phyloP scores from a whole-genome alignment of 2,888 invertebrate species.

The Synergus itoensis region DNA sequence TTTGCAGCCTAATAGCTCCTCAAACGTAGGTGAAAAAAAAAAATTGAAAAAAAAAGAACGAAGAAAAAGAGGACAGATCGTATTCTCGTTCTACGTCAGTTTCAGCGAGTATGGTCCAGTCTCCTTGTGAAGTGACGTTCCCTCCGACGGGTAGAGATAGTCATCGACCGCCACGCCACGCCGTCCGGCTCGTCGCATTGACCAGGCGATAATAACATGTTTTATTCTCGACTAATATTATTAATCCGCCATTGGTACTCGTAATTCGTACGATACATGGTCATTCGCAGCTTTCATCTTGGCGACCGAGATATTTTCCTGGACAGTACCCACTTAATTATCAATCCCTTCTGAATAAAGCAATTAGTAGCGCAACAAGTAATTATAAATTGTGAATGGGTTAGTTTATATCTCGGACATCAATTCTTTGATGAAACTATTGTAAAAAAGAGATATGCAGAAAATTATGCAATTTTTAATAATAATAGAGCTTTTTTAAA shows the following conservation, averaged over 20 bases:
- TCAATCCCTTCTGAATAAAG: conserved; percentile 73
- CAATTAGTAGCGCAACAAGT: conserved; percentile 64
- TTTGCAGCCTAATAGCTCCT: background rate
- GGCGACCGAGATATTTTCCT: conserved; percentile 52
- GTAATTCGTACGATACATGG: conserved; percentile 59
- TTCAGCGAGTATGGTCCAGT: conserved; percentile 31
- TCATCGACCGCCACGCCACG: conserved; percentile 45
- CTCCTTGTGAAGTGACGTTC: conserved; percentile 40
- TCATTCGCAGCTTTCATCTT: conserved; percentile 57
- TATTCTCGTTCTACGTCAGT: background rate
- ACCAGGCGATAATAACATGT: conserved; percentile 57
- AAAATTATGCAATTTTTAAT: no score
- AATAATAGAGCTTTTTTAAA: no score
- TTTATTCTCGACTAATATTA: conserved; percentile 54
- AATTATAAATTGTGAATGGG: conserved; percentile 38
- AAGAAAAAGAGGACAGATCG: conserved; percentile 44
- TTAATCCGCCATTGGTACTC: conserved; percentile 53
- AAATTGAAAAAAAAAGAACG: background rate
- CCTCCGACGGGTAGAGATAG: conserved; percentile 46
- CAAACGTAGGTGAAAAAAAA: background rate
- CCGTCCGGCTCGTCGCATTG: conserved; percentile 39
- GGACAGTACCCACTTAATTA: conserved; percentile 72
- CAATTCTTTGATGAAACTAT: background rate
- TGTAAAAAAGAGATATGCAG: no score
- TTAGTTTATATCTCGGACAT: background rate